phyloP scores from a whole-genome alignment of 2,888 invertebrate species.

The Lobophora halterata region DNA sequence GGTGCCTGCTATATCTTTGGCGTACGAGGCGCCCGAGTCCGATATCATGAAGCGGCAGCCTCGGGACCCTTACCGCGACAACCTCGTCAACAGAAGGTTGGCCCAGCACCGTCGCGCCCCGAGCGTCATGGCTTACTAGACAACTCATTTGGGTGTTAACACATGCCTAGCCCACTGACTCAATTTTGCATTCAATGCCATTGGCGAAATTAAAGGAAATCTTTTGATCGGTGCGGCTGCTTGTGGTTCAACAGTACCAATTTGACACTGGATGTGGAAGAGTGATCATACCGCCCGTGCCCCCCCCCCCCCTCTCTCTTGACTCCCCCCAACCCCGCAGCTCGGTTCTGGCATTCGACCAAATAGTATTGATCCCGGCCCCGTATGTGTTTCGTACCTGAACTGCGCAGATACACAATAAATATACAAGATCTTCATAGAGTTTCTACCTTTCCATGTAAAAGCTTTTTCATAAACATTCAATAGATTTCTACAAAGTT shows the following conservation, averaged over 20 bases:
- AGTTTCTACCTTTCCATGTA: slow-evolving; percentile 19
- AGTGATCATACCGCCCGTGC: slow-evolving; percentile 59
- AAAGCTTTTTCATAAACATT: slow-evolving; percentile 24
- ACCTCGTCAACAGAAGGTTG: slow-evolving; percentile 99
- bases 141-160: slow-evolving; percentile 70
- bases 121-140: slow-evolving; percentile 59
- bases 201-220: slow-evolving; percentile 41
- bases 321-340: slow-evolving; percentile 9
- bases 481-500: slow-evolving; percentile 24
- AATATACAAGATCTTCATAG: slow-evolving; percentile 39
- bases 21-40: slow-evolving; percentile 99
- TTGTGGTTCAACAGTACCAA: slow-evolving; percentile 64
- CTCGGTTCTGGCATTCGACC: slow-evolving; percentile 33
- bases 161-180: slow-evolving; percentile 59
- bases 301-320: slow-evolving; percentile 25
- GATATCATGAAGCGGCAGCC: slow-evolving; percentile 99
- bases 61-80: slow-evolving; percentile 98
- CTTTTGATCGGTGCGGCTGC: slow-evolving; percentile 64
- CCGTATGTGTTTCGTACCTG: slow-evolving; percentile 27
- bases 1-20: slow-evolving; percentile 99
- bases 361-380: slow-evolving; percentile 29
- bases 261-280: slow-evolving; percentile 77
- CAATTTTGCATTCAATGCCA: slow-evolving; percentile 24
- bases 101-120: slow-evolving; percentile 54
- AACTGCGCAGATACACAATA: slow-evolving; percentile 41